A percentile compares a stretch with the other conserved stretches of the same genome.
These are phyloP conservation scores for Drosophila persimilis DNA, from an alignment of 1,140 invertebrate genomes.

Conservation along the genomic window DNA sequence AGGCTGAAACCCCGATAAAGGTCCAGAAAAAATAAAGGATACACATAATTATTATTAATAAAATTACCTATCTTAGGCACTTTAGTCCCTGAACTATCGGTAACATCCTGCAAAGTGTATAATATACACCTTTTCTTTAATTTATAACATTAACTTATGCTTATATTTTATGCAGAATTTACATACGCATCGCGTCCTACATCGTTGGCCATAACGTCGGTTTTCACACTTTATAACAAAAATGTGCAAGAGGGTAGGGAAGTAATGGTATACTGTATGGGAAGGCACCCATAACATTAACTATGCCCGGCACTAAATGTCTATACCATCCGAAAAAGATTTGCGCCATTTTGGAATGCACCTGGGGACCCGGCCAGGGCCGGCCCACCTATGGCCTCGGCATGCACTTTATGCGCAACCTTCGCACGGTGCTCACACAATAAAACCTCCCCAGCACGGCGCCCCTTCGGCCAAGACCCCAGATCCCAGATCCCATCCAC, in stretches of 20 bases:
- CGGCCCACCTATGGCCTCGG: conserved; percentile 44
- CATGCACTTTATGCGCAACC: conserved; percentile 70
- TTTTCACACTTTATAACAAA: conserved; percentile 55
- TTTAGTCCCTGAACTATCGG: too few relatives aligned
- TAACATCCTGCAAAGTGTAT: too few relatives aligned
- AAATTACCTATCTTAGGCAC: too few relatives aligned
- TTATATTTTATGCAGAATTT: not conserved
- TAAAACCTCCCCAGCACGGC: conserved; percentile 14
- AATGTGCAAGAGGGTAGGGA: not conserved
- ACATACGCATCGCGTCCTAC: too few relatives aligned
- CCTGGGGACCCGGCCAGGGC: conserved; percentile 9
- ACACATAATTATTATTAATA: too few relatives aligned
- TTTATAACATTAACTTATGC: too few relatives aligned
- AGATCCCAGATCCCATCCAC: conserved; percentile 10
- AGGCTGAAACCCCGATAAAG: too few relatives aligned
- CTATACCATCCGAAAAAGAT: conserved; percentile 53
- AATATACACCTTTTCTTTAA: too few relatives aligned
- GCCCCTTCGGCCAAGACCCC: not conserved
- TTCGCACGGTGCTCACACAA: conserved; percentile 49
- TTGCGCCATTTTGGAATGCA: conserved; percentile 51
- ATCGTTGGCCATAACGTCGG: conserved; percentile 21
- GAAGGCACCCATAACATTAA: conserved; percentile 49
- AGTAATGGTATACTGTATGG: conserved; percentile 50
- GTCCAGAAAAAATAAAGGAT: too few relatives aligned
- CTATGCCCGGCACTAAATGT: conserved; percentile 62